Conservation (phyloP, 2,888 invertebrate species). For the Lepidocyrtoides sp. region DNA sequence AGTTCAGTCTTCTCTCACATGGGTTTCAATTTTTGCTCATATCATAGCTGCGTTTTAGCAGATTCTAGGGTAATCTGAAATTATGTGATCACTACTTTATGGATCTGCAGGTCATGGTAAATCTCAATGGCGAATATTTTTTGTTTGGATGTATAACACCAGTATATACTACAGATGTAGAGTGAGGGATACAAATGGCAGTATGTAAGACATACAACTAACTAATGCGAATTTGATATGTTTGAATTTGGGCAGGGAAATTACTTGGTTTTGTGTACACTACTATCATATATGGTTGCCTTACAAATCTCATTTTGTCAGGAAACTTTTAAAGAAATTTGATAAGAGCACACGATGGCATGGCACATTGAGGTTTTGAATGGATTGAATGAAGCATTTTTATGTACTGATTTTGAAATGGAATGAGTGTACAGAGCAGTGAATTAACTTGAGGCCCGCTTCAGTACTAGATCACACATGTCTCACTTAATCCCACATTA, state of each 20-base stretch:
- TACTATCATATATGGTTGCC: too few relatives aligned
- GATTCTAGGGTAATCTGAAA: too few relatives aligned
- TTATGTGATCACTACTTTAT: too few relatives aligned
- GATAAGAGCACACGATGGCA: neutral
- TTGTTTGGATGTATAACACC: too few relatives aligned
- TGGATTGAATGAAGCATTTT: slow-evolving; percentile 42
- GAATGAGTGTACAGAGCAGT: slow-evolving; percentile 25
- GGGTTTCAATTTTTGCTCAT: too few relatives aligned
- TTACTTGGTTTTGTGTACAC: too few relatives aligned
- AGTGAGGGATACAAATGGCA: too few relatives aligned
- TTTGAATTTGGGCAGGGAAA: neutral
- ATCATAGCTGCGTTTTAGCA: too few relatives aligned
- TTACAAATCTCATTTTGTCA: slow-evolving; percentile 40
- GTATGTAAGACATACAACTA: slow-evolving; percentile 38
- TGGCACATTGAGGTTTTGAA: neutral
- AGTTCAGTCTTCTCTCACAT: too few relatives aligned
- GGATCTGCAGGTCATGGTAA: too few relatives aligned
- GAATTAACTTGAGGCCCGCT: slow-evolving; percentile 46
- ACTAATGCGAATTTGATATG: slow-evolving; percentile 75
- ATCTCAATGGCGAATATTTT: too few relatives aligned
- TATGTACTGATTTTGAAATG: neutral
- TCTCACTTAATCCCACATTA: slow-evolving; percentile 38
- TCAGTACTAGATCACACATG: slow-evolving; percentile 48
- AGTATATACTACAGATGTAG: too few relatives aligned
- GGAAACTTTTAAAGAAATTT: neutral